Evolutionary conservation across 2,888 invertebrate genomes (phyloP).

Genomic region (Lasioglossum morio): DNA sequence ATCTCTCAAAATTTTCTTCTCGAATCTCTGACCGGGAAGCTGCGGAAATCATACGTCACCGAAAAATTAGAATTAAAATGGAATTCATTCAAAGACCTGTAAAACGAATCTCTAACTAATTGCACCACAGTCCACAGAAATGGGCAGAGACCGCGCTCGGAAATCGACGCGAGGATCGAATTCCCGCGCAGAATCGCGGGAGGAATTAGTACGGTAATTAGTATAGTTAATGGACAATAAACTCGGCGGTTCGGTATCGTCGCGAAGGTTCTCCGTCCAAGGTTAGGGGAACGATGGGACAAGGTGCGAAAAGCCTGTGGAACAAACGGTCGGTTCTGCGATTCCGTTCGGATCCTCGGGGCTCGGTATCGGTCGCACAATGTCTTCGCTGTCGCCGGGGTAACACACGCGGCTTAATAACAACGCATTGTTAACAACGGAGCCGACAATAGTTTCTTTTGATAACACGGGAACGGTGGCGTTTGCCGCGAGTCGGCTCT

Average conservation of each 20-base stretch:
- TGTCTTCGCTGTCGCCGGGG: constrained; percentile 57
- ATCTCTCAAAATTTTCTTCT: not conserved
- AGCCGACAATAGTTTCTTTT: constrained; percentile 79
- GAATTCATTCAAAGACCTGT: not conserved
- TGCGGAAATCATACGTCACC: not conserved
- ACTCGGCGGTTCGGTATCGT: not conserved
- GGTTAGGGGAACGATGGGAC: constrained; percentile 16
- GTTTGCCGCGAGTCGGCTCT: constrained; percentile 50
- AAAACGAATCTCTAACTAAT: not conserved
- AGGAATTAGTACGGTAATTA: not conserved
- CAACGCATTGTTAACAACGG: constrained; percentile 76
- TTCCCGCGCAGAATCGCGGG: not conserved
- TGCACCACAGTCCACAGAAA: not conserved
- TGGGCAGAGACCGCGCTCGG: not conserved
- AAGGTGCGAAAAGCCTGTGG: constrained; percentile 47
- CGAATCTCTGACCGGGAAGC: not conserved
- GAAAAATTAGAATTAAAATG: not conserved
- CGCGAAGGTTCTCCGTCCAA: constrained; percentile 4
- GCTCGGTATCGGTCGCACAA: constrained; percentile 35
- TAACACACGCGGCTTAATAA: constrained; percentile 70
- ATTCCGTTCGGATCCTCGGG: constrained; percentile 34
- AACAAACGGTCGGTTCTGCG: constrained; percentile 56
- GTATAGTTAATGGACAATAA: not conserved
- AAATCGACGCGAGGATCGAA: not conserved
- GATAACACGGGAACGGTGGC: constrained; percentile 73